Conservation (phyloP, 2,888 invertebrate genomes). For the Phorcus lineatus region DNA sequence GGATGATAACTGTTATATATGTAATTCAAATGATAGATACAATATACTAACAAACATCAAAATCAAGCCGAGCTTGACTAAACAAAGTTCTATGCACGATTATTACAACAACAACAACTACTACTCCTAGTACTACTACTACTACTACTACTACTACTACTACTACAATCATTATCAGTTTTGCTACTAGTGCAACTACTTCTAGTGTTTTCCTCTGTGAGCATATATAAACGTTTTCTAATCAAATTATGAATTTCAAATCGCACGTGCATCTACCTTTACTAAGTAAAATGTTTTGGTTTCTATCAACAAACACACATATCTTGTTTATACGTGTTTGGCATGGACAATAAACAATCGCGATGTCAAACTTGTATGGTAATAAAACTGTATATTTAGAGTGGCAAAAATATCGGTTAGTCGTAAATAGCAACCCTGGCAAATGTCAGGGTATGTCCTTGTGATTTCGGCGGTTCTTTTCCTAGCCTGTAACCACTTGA, state of each 20-base stretch:
- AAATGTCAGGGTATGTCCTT: not conserved
- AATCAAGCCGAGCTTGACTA: not conserved
- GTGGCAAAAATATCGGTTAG: not conserved
- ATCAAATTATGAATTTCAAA: too few species aligned
- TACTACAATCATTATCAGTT: not conserved
- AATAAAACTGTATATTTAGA: constrained; percentile 7
- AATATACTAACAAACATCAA: not conserved
- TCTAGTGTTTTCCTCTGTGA: too few species aligned
- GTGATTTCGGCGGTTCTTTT: not conserved
- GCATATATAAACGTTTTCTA: not conserved
- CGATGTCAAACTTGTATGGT: not conserved
- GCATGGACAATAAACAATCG: not conserved
- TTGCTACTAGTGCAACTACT: not conserved
- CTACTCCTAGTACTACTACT: not conserved
- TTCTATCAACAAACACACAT: too few species aligned
- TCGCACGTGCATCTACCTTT: too few species aligned
- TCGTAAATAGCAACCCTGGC: not conserved
- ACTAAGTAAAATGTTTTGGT: too few species aligned
- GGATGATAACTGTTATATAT: too few species aligned
- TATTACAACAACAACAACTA: not conserved
- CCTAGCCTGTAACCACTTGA: not conserved
- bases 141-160: not conserved
- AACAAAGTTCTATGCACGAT: not conserved
- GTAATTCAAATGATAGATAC: too few species aligned
- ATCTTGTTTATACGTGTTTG: not conserved